Evolutionary conservation across 2,113 vertebrate genomes (phyloP).

Genomic region (Gallinago paraguaiae): DNA sequence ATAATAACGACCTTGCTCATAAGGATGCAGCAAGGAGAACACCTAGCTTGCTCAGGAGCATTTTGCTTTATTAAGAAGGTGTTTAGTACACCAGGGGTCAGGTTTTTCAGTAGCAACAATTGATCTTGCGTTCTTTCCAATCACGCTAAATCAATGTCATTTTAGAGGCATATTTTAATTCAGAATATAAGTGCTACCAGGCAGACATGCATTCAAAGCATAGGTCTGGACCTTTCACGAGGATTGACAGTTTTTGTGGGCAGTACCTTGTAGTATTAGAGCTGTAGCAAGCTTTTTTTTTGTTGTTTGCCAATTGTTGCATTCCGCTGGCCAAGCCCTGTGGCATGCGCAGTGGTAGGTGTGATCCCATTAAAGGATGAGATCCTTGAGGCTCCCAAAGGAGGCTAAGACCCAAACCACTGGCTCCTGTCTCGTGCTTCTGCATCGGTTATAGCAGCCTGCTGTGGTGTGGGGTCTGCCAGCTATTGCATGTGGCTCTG

Average conservation of each 20-base stretch:
- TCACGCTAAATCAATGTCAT: background rate
- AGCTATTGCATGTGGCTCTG: background rate
- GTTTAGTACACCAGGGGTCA: background rate
- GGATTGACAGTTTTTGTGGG: background rate
- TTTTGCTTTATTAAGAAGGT: background rate
- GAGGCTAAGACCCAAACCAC: background rate
- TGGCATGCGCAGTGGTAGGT: background rate
- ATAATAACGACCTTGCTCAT: rapidly evolving
- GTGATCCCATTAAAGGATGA: background rate
- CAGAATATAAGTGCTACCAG: background rate
- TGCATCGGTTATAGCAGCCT: rapidly evolving
- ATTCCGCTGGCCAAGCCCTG: background rate
- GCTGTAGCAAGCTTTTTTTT: background rate
- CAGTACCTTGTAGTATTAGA: background rate
- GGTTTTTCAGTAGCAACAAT: background rate
- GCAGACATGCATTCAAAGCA: background rate
- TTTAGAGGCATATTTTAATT: background rate
- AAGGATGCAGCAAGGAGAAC: background rate
- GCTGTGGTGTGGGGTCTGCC: background rate
- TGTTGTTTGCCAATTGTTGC: background rate
- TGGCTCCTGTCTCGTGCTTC: background rate
- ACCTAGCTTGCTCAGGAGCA: rapidly evolving
- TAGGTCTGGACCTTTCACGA: background rate
- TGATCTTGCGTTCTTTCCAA: background rate
- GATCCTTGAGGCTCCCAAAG: no score